These are phyloP conservation scores for Chanos chanos DNA, from an alignment of 2,797 vertebrate genomes.

Conservation along the genomic window DNA sequence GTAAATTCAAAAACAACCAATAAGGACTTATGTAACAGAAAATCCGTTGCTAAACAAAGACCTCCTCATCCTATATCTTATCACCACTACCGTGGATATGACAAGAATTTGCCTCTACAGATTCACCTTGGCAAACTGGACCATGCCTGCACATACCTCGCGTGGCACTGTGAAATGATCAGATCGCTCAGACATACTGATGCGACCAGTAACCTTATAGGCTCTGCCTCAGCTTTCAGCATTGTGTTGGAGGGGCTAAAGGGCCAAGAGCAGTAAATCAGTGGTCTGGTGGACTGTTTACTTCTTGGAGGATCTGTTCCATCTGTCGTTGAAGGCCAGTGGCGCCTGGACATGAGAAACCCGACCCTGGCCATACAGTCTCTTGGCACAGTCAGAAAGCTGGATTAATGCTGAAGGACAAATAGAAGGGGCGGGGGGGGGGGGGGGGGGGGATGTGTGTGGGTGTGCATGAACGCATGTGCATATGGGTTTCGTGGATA, in stretches of 20 bases:
- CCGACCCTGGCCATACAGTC: no score
- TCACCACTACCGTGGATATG: no score
- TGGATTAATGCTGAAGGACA: constrained; percentile 37
- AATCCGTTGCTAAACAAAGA: no score
- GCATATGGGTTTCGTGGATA: background rate
- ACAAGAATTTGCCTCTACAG: no score
- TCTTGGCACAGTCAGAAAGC: constrained; percentile 27
- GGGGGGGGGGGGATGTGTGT: background rate
- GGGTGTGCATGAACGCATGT: background rate
- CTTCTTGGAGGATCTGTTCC: constrained; percentile 38
- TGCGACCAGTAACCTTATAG: constrained; percentile 37
- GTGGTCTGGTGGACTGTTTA: constrained; percentile 39
- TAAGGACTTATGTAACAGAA: no score
- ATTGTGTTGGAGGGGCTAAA: constrained; percentile 25
- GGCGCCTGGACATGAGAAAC: constrained; percentile 37
- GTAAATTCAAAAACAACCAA: no score
- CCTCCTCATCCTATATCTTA: no score
- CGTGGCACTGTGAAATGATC: constrained; percentile 2
- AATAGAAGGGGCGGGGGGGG: background rate
- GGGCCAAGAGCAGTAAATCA: constrained; percentile 33
- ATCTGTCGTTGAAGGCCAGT: constrained; percentile 46
- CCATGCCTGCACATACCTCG: constrained; percentile 5
- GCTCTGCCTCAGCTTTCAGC: constrained; percentile 30
- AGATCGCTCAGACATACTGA: background rate
- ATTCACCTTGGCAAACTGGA: background rate